These are phyloP conservation scores for Grantiella picta DNA, from an alignment of 2,113 vertebrate species.

Conservation along the genomic window DNA sequence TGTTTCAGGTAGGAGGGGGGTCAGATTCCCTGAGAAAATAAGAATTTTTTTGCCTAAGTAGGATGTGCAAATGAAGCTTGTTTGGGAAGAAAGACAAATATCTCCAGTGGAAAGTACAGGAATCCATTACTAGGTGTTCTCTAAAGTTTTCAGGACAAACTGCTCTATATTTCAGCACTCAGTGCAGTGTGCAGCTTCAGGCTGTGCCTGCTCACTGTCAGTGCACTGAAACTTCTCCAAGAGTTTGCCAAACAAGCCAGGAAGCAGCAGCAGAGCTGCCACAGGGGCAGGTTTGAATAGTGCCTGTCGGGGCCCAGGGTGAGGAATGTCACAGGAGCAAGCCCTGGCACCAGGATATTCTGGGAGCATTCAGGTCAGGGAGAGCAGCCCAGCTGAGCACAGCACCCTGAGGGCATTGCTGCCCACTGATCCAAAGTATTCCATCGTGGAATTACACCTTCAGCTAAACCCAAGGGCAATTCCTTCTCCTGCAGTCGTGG, in stretches of 20 bases:
- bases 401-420: not conserved
- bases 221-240: not conserved
- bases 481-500: not conserved
- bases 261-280: not conserved
- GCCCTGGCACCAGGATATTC: not conserved
- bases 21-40: not conserved
- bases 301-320: not conserved
- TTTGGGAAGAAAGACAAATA: not conserved
- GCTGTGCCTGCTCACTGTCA: not conserved
- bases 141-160: not conserved
- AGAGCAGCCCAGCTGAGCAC: not conserved
- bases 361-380: not conserved
- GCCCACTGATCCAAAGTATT: not conserved
- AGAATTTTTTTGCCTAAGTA: not conserved
- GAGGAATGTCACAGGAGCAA: accelerated
- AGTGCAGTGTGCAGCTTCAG: not conserved
- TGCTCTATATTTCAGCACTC: not conserved
- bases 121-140: not conserved
- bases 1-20: not conserved
- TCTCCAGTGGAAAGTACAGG: not conserved
- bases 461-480: not conserved
- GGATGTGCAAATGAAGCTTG: not conserved
- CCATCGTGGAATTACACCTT: not conserved
- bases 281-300: not conserved
- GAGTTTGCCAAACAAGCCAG: not conserved